Base-by-base conservation (phyloP, 2,888 invertebrate species). In the Drosophila percnosoma region DNA sequence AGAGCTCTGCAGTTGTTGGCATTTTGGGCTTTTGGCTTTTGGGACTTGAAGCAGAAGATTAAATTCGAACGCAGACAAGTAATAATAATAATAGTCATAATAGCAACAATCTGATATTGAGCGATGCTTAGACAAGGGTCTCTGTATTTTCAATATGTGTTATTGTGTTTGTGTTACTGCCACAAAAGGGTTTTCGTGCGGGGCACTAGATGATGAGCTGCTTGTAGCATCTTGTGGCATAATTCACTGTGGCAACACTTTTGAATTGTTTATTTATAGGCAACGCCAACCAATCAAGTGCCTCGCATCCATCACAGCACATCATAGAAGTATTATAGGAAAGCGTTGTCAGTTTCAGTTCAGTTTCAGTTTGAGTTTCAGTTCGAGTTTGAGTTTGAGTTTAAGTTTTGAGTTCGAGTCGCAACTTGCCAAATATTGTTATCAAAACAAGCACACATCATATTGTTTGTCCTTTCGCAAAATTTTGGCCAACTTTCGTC, bases 221-320 rank as follows among this genome's bases (percentile, higher is more conserved):
- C 36, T 11, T 36, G 24, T 21, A 8, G 45, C n/a, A 34, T 36
- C 40, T 54, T 24, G 34, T 42, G 58, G 48, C 40, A 69, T 58
- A 42, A 62, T 67, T 57, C 51, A 66, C 59, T 73, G 60, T 38
- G 58, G 53, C 64, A 67, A 67, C 62, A 65, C 49, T 72, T 65
- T 73, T 34, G 69, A 66, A 34, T 42, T 73, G 59, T 73, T 73
- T 73, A 73, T 73, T 73, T 67, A 73, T 73, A 48, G 67, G 74
- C 69, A 68, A 36, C 68, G 48, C 66, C 66, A 31, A 68, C 48
- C 68, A 54, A 31, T 24, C 15, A 24, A 21, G 45, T 24, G 24
- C 4, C 45, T 21, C 21, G 0, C 45, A 21, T 21, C 42, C 52
- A 40, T 34, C 27, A 38, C 27, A 31, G 24, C 36, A 27, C 33